Evolutionary conservation across 2,797 vertebrate genomes (phyloP), one percentile per base, ranked within the genome.

Genomic region (Crossoptilon crossoptilon): DNA sequence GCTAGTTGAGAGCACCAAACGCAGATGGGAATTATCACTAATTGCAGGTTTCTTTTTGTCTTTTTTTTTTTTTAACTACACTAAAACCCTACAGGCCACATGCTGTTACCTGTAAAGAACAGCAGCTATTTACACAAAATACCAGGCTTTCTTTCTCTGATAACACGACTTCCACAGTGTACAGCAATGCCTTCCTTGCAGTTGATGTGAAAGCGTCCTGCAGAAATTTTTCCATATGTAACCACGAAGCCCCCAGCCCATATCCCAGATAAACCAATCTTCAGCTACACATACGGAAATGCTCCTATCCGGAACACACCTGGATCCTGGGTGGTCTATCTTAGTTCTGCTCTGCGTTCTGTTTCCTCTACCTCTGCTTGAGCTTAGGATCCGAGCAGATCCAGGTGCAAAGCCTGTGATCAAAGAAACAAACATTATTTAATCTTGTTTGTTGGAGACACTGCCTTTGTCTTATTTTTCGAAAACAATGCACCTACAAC

Each of bases 111-210:
- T 39, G 31, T 10, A 26, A 33, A 41, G 80, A 91, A 79, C 27
- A 90, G 48, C 91, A 91, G 14, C 14, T 0, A 2, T 13, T 22
- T 59, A 29, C 19, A 81, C 37, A 78, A 88, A 78, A 78, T 7
- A 62, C 1, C 37, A 62, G 23, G 26, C 31, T 62, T 41, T 26
- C 66, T 64, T 53, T 35, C 75, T 27, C 9, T 10, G 66, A 39
- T 64, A 74, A 63, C 11, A 4, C 2, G 10, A 46, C 48, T 74
- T 6, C 17, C 51, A 0, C 10, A 48, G 46, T 0, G 2, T 18
- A 27, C 1, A 35, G 23, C 31, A 81, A 19, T 5, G 31, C n/a
- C 14, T 24, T 53, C 27, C 55, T 29, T 23, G 53, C 41, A 59
- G 23, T 7, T 60, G 35, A 46, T 43, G 17, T 70, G 44, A 74